Base-by-base conservation (phyloP, 2,888 invertebrate species). In the Pseudococcus longispinus region DNA sequence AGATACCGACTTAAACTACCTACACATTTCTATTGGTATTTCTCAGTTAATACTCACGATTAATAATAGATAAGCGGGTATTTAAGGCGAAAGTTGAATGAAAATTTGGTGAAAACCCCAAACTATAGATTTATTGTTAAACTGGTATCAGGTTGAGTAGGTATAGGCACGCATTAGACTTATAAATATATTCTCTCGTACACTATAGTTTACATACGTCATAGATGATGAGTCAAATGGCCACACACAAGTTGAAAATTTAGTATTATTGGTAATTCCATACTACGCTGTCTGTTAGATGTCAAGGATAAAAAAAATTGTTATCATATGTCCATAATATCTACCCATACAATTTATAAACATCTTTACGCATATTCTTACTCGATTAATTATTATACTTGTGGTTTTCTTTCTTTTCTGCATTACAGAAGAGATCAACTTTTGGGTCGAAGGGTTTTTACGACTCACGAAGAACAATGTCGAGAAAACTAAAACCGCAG, bases 391-490 rank as follows among this genome's bases (percentile, higher is more conserved):
- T 60, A 60, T 23, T 23, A 23, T 60, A 46, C n/a, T 51, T 60
- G 23, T 23, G 23, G 8, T 60, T 23, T 60, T 23, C 9, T 60
- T 20, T 9, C 23, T n/a, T 18, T 74, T 65, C 74, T 37, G 15
- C 23, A 80, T 88, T 88, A 29, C 84, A 89, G 89, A 89, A n/a
- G 88, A 89, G 51, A 70, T 89, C 13, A 88, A 89, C 85, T 85
- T 87, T 23, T 89, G 89, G 89, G 86, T 89, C 29, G 89, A 89
- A 84, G 89, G 89, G 20, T 88, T 89, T 20, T 87, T 89, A 29
- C 88, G 89, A 9, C 87, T 89, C 65, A 89, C 89, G 0, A 89
- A 89, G 87, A 89, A 89, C 88, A 89, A 89, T 70, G 65, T 89
- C 29, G 89, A 89, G 85, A 88, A 88, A 82, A 88, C 89, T 0